Base-by-base conservation (phyloP, 2,113 vertebrate species). In the Ammodytes marinus region DNA sequence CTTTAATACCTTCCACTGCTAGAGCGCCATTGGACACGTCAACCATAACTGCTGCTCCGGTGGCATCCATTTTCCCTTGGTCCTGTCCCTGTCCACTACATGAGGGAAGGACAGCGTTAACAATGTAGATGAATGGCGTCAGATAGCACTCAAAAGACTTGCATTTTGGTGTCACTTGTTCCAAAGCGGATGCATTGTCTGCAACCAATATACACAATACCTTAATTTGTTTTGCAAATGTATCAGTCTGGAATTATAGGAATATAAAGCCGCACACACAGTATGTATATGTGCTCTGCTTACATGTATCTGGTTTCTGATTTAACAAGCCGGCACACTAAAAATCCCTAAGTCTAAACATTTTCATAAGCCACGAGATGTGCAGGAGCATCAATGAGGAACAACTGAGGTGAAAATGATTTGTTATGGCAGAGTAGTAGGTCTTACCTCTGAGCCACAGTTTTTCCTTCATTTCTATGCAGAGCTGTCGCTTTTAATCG, bases 1-100 rank as follows among this genome's bases (percentile, higher is more conserved):
- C 19, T 73, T 67, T 11, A 70, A 45, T 91, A 97, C 97, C 96
- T 94, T 96, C 95, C 14, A 94, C 94, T 74, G 73, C 83, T 6
- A 92, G 60, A 67, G 17, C 57, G 42, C 88, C 90, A 63, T 86
- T 94, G 73, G 88, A 60, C 6, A 37, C 45, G 15, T 39, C 49
- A 11, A 5, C 37, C 13, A 4, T 9, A 19, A 7, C 93, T 15
- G 86, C 77, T 63, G 54, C 8, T 6, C 6, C 53, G 49, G 40
- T 57, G 53, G 47, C 59, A 13, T 5, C 35, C 8, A 15, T 40
- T 0, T 35, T 61, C 11, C 13, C 61, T 54, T 69, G 2, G 0
- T 17, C 79, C 39, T 45, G 45, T 40, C 46, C 80, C 47, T 43
- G 42, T 67, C 53, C 61, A 12, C 83, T 85, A 55, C n/a, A 63